Percentiles rank a stretch among this genome's conserved stretches.
Conservation (phyloP, 2,113 vertebrate genomes). For the Crocuta crocuta region DNA sequence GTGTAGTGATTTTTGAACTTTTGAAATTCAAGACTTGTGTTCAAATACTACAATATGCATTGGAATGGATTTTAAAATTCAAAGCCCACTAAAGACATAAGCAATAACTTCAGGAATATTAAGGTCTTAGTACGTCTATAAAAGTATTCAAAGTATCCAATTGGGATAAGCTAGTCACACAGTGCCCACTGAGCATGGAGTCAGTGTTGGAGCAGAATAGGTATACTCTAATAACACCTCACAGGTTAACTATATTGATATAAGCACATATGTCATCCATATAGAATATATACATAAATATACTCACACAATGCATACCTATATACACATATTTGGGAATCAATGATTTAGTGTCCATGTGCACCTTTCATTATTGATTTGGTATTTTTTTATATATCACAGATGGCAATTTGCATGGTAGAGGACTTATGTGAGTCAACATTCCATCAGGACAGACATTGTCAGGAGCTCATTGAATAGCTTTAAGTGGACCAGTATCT, state of each 20-base stretch:
- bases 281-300: background rate
- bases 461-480: background rate
- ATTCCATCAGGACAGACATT: background rate
- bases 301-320: background rate
- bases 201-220: background rate
- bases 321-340: background rate
- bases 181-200: background rate
- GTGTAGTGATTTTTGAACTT: conserved; percentile 7
- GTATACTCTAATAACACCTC: background rate
- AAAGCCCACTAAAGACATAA: background rate
- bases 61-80: background rate
- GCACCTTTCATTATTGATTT: background rate
- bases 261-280: background rate
- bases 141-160: background rate
- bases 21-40: background rate
- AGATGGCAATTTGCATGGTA: background rate
- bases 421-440: background rate
- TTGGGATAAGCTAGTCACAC: background rate
- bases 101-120: background rate
- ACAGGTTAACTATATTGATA: background rate
- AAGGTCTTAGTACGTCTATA: background rate
- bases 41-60: conserved; percentile 2
- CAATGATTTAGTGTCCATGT: background rate
- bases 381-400: background rate
- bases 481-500: background rate